A percentile compares a stretch with the other conserved stretches of the same genome.
phyloP scores from a whole-genome alignment of 2,888 invertebrate genomes.

The Lamellibrachia columna region DNA sequence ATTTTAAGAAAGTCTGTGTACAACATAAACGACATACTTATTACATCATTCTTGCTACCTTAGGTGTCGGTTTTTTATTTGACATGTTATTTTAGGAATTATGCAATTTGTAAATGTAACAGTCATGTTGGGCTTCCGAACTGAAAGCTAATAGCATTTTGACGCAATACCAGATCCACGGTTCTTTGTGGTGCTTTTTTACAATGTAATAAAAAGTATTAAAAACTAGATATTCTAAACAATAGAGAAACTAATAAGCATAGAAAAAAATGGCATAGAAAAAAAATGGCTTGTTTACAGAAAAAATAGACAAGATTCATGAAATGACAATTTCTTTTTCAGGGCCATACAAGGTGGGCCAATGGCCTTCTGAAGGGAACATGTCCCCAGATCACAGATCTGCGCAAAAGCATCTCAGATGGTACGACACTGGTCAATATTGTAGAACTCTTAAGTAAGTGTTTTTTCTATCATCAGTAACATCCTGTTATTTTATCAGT shows the following conservation, averaged over 20 bases:
- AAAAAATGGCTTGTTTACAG: background rate
- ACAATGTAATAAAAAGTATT: too few relatives aligned
- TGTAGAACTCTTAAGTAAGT: background rate
- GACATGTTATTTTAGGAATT: too few relatives aligned
- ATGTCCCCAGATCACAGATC: constrained; percentile 7
- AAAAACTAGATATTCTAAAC: background rate
- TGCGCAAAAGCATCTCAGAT: background rate
- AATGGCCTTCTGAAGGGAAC: background rate
- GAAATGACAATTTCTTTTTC: background rate
- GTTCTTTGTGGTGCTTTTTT: too few relatives aligned
- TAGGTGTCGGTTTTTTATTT: background rate
- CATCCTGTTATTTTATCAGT: background rate
- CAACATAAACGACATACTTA: background rate
- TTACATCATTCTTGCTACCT: background rate
- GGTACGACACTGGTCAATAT: constrained; percentile 10
- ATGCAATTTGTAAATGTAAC: too few relatives aligned
- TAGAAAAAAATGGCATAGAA: background rate
- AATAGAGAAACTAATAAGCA: background rate
- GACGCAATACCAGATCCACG: too few relatives aligned
- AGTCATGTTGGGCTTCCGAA: too few relatives aligned
- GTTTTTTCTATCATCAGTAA: background rate
- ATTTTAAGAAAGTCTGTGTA: background rate
- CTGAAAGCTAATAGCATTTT: too few relatives aligned
- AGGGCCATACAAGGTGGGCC: background rate
- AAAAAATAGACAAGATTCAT: background rate